Base-by-base conservation (phyloP, 1,140 invertebrate genomes). In the Zaprionus vittiger region DNA sequence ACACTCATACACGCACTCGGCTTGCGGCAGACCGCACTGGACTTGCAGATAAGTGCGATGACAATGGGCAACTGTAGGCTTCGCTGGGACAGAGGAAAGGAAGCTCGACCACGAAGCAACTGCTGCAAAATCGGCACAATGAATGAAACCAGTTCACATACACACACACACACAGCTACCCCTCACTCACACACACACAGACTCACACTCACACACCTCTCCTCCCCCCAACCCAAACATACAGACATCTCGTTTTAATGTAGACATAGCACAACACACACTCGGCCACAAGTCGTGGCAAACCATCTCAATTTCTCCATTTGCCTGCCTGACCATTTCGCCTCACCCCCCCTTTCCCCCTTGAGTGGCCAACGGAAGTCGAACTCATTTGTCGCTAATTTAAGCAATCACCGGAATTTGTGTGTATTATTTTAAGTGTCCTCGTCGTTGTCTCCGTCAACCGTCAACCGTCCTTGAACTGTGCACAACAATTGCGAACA, bases 311-410 rank as follows among this genome's bases (percentile, higher is more conserved):
- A 86, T 80, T 86, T 80, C 59, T 9, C 70, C 63, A 17, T 34
- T n/a, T 41, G 38, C 15, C 38, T n/a, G 38, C 6, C 31, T 20
- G 52, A 37, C n/a, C 54, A 12, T 6, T 52, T 22, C 26, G 20
- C 20, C 52, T 41, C n/a, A n/a, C 41, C 68, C 62, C 31, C 34
- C 52, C 41, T 67, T 66, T 34, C 38, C 56, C 61, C 52, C 67
- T 68, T 71, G 73, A 87, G 79, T 84, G 68, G 66, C 44, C 31
- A 60, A 80, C 81, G 85, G 85, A 89, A 89, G 81, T 89, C 59
- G 67, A 57, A 63, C 79, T 81, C 81, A 90, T 84, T 90, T 90
- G 81, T 81, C 66, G 75, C 59, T 64, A 69, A 73, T 75, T 83
- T 70, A 60, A 79, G 55, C 63, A 76, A 56, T 69, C 72, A 71